phyloP scores from a whole-genome alignment of 1,140 invertebrate genomes.

The Stratiolaelaps scimitus region DNA sequence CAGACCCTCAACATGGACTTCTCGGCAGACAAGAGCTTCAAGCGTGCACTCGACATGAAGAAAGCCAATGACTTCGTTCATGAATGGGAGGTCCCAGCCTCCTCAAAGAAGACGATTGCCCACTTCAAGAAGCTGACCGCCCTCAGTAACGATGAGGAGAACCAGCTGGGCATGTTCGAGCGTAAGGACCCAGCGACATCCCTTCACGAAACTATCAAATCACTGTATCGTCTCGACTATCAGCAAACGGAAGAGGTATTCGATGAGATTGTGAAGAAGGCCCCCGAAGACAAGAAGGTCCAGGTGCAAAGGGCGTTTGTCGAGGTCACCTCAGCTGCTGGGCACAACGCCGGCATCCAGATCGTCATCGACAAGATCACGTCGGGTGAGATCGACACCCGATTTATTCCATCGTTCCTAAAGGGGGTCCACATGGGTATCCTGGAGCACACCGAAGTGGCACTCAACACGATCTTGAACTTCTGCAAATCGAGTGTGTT shows the following conservation, averaged over 20 bases:
- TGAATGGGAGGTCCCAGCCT: not conserved
- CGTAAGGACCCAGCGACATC: not conserved
- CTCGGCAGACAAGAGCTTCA: not conserved
- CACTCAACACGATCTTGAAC: not conserved
- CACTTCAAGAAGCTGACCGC: not conserved
- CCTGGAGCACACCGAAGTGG: not conserved
- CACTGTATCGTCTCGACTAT: not conserved
- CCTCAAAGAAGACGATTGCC: not conserved
- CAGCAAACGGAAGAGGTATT: not conserved
- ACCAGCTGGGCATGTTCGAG: not conserved
- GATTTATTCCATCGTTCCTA: not conserved
- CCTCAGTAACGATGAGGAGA: not conserved
- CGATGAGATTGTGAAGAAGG: not conserved
- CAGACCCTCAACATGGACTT: slow-evolving; percentile 23
- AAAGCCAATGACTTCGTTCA: not conserved
- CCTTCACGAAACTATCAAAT: not conserved
- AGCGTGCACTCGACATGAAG: slow-evolving; percentile 6
- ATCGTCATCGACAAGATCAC: slow-evolving; percentile 5
- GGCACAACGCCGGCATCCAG: slow-evolving; percentile 3
- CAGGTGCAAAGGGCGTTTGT: slow-evolving; percentile 9
- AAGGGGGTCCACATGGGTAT: not conserved
- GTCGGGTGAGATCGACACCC: slow-evolving; percentile 2
- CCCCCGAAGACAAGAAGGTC: slow-evolving; percentile 4
- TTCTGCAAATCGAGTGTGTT: slow-evolving; percentile 3
- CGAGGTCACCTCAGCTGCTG: not conserved